phyloP scores from a whole-genome alignment of 1,140 invertebrate genomes.

The Sminthurinus signatus region DNA sequence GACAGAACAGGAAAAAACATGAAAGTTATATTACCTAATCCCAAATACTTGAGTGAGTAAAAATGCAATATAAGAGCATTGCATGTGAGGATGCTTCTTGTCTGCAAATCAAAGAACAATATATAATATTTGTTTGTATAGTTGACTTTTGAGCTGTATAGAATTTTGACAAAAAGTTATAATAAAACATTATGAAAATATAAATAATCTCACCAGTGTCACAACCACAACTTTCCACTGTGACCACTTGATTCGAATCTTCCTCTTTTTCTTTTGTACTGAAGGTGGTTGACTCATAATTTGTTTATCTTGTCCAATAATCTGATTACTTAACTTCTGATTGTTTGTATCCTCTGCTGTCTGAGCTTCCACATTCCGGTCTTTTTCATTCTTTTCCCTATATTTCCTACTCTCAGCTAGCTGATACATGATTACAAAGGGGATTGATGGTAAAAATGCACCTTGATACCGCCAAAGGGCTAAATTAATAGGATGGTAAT shows the following conservation, averaged over 20 bases:
- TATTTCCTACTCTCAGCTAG: not conserved
- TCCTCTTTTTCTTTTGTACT: too few relatives aligned
- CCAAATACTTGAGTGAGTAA: conserved; percentile 27
- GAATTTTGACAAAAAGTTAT: too few relatives aligned
- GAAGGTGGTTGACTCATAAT: too few relatives aligned
- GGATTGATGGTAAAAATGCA: conserved; percentile 45
- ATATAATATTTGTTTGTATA: too few relatives aligned
- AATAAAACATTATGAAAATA: too few relatives aligned
- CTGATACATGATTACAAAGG: conserved; percentile 40
- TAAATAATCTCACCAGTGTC: conserved; percentile 33
- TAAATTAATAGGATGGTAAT: conserved; percentile 46
- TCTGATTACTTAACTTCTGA: too few relatives aligned
- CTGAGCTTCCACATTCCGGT: not conserved
- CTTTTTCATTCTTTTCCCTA: too few relatives aligned
- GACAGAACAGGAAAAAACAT: too few relatives aligned
- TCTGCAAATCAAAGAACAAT: conserved; percentile 64
- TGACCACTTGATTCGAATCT: too few relatives aligned
- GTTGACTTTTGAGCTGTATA: too few relatives aligned
- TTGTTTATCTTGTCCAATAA: too few relatives aligned
- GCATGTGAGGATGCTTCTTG: conserved; percentile 13
- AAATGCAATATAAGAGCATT: conserved; percentile 27
- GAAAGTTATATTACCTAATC: too few relatives aligned
- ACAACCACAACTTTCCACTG: not conserved
- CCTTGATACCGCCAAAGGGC: conserved; percentile 47
- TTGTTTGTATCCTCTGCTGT: not conserved